Evolutionary conservation across 2,797 vertebrate genomes (phyloP), one percentile per base, ranked within the genome.

Genomic region (Trachops cirrhosus): DNA sequence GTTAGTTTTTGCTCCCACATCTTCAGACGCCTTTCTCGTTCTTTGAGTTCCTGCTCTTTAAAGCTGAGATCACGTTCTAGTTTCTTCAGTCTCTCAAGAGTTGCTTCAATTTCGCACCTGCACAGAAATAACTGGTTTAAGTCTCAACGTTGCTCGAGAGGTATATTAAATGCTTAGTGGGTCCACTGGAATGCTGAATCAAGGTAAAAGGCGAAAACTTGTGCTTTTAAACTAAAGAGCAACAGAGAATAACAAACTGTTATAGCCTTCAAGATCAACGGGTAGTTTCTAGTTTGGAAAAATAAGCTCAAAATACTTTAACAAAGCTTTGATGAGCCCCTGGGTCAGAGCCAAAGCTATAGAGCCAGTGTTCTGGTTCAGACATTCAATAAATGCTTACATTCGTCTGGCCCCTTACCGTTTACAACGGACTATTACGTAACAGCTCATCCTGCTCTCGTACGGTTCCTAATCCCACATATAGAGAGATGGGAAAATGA

Each of bases 1-100:
- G 99, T 99, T 97, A 99, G 99, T 98, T 99, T 99, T 96, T 99
- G 99, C 98, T 99, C 99, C 99, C 99, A 99, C 99, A 99, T 99
- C 98, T 98, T 99, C 67, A 99, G 98, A 41, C 99, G 99, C 48
- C 98, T 98, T 97, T 99, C 99, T 94, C 99, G 98, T 97, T 99
- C 99, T 98, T 99, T 99, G 96, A 99, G 98, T 97, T 99, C 99
- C 98, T 99, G 99, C 98, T 99, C 99, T 98, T 99, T 99, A 97
- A 98, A 99, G 98, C 99, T 99, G 98, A 99, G 98, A 98, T 99
- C 99, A 97, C 99, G 99, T 98, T 99, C 99, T 98, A 99, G 98
- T 98, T 99, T 99, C 99, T 99, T 99, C 97, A 99, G 99, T 88
- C 99, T 98, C 97, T 99, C 99, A 62, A 99, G 99, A 57, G 99